phyloP scores from a whole-genome alignment of 2,797 vertebrate genomes.

The Chaetodon trifasciatus region DNA sequence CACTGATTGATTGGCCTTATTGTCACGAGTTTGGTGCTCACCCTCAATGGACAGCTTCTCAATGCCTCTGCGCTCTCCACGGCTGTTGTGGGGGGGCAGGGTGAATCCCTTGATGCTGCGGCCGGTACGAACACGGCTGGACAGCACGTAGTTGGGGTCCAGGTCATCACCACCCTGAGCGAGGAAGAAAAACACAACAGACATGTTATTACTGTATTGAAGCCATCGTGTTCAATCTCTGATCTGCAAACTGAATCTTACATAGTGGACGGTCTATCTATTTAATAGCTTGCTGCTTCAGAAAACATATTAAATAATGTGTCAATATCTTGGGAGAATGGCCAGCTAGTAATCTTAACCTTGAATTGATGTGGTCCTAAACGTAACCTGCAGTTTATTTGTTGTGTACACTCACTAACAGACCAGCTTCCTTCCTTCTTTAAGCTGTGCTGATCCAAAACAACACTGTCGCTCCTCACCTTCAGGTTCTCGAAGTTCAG shows the following conservation, averaged over 20 bases:
- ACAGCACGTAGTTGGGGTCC: slow-evolving; percentile 96
- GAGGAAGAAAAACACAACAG: not conserved
- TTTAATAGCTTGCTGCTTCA: no score
- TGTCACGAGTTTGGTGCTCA: slow-evolving; percentile 60
- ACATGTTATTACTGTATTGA: not conserved
- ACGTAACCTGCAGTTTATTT: not conserved
- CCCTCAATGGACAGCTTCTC: slow-evolving; percentile 96
- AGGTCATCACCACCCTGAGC: slow-evolving; percentile 95
- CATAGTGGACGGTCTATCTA: no score
- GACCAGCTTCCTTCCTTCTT: not conserved
- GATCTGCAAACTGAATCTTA: no score
- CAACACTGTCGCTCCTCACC: slow-evolving; percentile 75
- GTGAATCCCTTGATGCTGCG: slow-evolving; percentile 97
- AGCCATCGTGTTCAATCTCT: not conserved
- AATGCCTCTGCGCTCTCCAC: slow-evolving; percentile 93
- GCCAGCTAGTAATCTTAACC: not conserved
- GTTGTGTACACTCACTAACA: not conserved
- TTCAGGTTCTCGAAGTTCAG: slow-evolving; percentile 95
- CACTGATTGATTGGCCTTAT: not conserved
- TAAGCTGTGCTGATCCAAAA: not conserved
- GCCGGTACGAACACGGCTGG: slow-evolving; percentile 97
- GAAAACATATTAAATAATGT: no score
- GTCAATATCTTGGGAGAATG: no score
- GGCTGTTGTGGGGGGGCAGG: slow-evolving; percentile 96
- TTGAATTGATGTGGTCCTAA: no score